phyloP scores from a whole-genome alignment of 2,797 vertebrate species.

The Periparus ater region DNA sequence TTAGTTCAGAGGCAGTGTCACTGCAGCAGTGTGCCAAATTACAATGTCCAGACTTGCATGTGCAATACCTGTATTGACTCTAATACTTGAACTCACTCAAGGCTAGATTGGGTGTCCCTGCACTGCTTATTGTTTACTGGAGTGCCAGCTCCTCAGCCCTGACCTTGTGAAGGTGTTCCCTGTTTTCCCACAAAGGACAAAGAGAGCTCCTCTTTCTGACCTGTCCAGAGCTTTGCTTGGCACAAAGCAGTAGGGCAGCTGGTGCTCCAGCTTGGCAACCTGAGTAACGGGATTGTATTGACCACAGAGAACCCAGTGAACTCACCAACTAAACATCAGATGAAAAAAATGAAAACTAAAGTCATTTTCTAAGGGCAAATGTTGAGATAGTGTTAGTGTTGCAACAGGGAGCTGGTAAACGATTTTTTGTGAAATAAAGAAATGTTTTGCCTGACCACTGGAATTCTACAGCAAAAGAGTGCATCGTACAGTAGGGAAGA shows the following conservation, averaged over 20 bases:
- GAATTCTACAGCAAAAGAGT: background rate
- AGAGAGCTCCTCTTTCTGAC: background rate
- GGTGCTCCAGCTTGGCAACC: background rate
- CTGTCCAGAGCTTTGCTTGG: background rate
- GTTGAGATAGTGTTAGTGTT: background rate
- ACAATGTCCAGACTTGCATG: background rate
- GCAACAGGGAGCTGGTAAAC: background rate
- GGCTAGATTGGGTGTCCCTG: background rate
- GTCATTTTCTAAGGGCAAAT: background rate
- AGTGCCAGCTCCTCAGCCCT: rapidly evolving
- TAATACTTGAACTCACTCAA: background rate
- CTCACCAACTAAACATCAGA: background rate
- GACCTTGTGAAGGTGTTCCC: background rate
- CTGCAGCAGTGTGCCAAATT: background rate
- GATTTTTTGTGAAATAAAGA: background rate
- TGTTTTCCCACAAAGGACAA: background rate
- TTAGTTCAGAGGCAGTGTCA: background rate
- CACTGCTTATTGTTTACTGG: background rate
- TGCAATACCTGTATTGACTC: rapidly evolving
- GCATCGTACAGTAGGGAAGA: background rate
- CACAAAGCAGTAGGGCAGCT: background rate
- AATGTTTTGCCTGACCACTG: background rate
- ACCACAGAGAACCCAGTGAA: background rate
- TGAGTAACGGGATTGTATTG: background rate
- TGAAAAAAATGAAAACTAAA: background rate